Evolutionary conservation across 2,888 invertebrate genomes (phyloP).

Genomic region (Andrena dorsata): DNA sequence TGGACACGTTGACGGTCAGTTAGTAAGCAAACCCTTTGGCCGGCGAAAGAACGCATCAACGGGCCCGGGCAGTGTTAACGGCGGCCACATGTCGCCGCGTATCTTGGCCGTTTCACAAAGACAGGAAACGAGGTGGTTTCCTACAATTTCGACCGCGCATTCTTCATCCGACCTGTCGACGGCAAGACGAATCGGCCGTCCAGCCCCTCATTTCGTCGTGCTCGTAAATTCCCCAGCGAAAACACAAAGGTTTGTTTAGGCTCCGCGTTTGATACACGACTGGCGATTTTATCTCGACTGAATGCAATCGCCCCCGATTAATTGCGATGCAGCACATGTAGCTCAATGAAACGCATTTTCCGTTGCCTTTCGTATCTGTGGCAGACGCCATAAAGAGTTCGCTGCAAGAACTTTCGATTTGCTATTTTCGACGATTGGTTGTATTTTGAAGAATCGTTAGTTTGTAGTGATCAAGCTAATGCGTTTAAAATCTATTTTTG

Average conservation of each 20-base stretch:
- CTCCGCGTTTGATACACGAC: conserved; percentile 38
- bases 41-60: not conserved
- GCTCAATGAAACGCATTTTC: not conserved
- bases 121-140: conserved; percentile 12
- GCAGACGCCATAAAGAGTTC: not conserved
- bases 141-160: conserved; percentile 44
- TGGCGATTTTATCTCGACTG: conserved; percentile 22
- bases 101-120: not conserved
- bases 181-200: conserved; percentile 43
- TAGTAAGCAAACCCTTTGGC: conserved; percentile 5
- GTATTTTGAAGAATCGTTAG: too few relatives aligned
- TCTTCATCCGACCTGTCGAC: conserved; percentile 42
- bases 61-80: conserved; percentile 18
- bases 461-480: too few relatives aligned
- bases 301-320: conserved; percentile 21
- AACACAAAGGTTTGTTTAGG: conserved; percentile 64
- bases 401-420: not conserved
- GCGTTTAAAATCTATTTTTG: not conserved
- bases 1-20: conserved; percentile 24
- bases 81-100: conserved; percentile 13
- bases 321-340: conserved; percentile 12
- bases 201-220: conserved; percentile 45
- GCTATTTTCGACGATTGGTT: not conserved
- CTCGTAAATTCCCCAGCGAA: conserved; percentile 59
- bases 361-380: not conserved